A percentile compares a stretch with the other conserved stretches of the same genome.
Evolutionary conservation across 2,113 vertebrate species (phyloP).

Genomic region (Pogona vitticeps): DNA sequence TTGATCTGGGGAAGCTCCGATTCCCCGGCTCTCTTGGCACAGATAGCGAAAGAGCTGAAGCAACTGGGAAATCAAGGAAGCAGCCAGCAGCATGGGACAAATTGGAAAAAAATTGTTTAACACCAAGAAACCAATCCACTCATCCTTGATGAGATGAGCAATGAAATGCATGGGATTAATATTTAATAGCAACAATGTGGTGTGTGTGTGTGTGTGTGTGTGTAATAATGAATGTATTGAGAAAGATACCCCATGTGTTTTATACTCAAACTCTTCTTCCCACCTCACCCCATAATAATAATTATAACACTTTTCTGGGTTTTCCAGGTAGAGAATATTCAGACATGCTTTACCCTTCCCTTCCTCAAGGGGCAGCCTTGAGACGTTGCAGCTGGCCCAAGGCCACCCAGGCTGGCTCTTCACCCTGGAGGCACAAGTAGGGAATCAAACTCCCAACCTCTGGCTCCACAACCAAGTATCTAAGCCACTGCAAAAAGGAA

Average conservation of each 20-base stretch:
- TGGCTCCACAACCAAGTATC: no score
- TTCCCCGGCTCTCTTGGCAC: conserved; percentile 13
- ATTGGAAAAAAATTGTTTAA: conserved; percentile 68
- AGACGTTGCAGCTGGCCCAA: no score
- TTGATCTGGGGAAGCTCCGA: conserved; percentile 13
- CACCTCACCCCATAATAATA: no score
- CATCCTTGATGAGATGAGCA: conserved; percentile 57
- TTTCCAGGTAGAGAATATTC: no score
- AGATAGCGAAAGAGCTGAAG: conserved; percentile 54
- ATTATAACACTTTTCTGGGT: no score
- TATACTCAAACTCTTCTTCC: neutral
- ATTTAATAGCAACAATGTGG: conserved; percentile 65
- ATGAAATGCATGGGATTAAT: conserved; percentile 67
- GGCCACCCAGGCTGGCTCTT: no score
- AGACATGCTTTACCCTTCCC: no score
- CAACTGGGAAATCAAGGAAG: conserved; percentile 67
- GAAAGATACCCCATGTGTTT: conserved; percentile 21
- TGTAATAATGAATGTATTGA: conserved; percentile 43
- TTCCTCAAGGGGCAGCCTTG: no score
- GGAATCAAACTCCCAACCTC: no score
- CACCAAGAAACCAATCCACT: conserved; percentile 45
- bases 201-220: conserved; percentile 26
- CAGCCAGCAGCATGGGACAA: conserved; percentile 60
- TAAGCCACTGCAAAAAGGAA: no score
- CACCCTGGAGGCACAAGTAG: no score